A percentile compares a stretch with the other conserved stretches of the same genome.
Evolutionary conservation across 2,888 invertebrate species (phyloP).

Genomic region (Crematogaster levior): DNA sequence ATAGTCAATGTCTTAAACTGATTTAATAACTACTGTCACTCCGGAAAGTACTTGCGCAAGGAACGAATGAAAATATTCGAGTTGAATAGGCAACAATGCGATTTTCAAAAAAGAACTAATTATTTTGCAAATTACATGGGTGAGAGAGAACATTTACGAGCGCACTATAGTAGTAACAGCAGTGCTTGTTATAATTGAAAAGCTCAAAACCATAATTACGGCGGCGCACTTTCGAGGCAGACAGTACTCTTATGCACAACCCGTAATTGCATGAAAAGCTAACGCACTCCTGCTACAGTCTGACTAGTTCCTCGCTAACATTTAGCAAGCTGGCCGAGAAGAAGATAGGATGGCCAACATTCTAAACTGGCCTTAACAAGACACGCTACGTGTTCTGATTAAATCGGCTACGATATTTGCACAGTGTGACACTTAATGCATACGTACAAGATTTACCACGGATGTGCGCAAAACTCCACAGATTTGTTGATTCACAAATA

Average conservation of each 20-base stretch:
- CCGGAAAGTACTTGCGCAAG: not conserved
- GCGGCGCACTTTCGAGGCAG: slow-evolving; percentile 43
- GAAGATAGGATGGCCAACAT: not conserved
- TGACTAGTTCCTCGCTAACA: slow-evolving; percentile 6
- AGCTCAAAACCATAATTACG: slow-evolving; percentile 71
- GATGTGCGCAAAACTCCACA: not conserved
- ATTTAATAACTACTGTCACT: not conserved
- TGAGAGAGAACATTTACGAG: slow-evolving; percentile 31
- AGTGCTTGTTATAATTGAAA: slow-evolving; percentile 67
- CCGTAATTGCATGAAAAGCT: slow-evolving; percentile 67
- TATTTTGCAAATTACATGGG: slow-evolving; percentile 59
- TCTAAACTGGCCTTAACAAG: slow-evolving; percentile 38
- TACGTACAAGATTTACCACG: not conserved
- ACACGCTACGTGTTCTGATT: slow-evolving; percentile 45
- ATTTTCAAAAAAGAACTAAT: slow-evolving; percentile 60
- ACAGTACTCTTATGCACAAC: slow-evolving; percentile 60
- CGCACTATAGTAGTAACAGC: not conserved
- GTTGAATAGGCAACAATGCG: not conserved
- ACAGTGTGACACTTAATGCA: slow-evolving; percentile 42
- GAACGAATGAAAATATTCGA: slow-evolving; percentile 28
- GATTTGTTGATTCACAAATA: not conserved
- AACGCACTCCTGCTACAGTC: slow-evolving; percentile 40
- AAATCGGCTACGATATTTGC: slow-evolving; percentile 42
- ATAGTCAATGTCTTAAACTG: not conserved
- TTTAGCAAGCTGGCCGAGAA: slow-evolving; percentile 28